Conservation (phyloP, 2,797 vertebrate species). For the Rhabdophis nuchalis region DNA sequence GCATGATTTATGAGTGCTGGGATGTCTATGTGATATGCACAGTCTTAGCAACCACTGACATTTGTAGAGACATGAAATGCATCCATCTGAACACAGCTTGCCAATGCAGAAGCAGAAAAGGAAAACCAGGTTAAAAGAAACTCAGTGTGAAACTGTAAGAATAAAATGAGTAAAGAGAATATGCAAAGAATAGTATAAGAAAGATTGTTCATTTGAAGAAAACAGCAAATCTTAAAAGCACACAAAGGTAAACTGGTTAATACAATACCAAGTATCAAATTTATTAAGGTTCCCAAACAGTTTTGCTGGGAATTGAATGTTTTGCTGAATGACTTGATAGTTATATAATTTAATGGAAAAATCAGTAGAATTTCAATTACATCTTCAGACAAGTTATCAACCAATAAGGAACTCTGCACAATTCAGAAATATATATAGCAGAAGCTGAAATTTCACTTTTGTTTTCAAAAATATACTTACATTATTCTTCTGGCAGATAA, state of each 20-base stretch:
- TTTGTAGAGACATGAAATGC: neutral
- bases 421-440: neutral
- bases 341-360: conserved; percentile 7
- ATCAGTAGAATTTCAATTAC: conserved; percentile 19
- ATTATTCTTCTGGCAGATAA: conserved; percentile 99
- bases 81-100: neutral
- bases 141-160: neutral
- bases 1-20: neutral
- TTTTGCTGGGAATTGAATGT: conserved; percentile 38
- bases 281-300: conserved; percentile 23
- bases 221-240: conserved; percentile 7
- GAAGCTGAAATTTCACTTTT: neutral
- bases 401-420: conserved; percentile 26
- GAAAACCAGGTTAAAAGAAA: neutral
- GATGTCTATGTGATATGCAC: neutral
- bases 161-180: neutral
- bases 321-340: neutral
- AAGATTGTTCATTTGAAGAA: conserved; percentile 10
- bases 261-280: conserved; percentile 49
- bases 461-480: conserved; percentile 79
- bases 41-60: neutral
- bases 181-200: conserved; percentile 4
- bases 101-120: neutral
- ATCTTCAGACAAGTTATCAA: conserved; percentile 27
- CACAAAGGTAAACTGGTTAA: neutral